Conservation (phyloP, 1,140 invertebrate species). For the Pantala flavescens region DNA sequence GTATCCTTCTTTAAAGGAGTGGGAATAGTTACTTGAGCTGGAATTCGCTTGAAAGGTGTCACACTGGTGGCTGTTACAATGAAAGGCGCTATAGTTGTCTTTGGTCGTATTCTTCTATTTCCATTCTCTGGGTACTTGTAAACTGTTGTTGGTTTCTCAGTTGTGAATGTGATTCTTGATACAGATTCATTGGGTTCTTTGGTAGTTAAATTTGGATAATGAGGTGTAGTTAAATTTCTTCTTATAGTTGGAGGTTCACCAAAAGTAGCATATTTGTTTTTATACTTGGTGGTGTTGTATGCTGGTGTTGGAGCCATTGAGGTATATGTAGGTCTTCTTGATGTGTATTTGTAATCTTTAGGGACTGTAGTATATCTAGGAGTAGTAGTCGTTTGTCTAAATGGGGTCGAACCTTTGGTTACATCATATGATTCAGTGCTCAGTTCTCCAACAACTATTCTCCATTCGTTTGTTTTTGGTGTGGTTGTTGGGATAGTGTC, state of each 20-base stretch:
- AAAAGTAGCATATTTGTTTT: not conserved
- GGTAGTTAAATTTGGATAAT: not conserved
- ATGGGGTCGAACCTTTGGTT: not conserved
- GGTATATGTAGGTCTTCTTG: not conserved
- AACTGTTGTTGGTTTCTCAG: not conserved
- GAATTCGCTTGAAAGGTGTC: not conserved
- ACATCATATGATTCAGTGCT: constrained; percentile 13
- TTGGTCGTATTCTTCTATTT: not conserved
- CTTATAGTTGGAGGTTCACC: not conserved
- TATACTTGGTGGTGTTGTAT: not conserved
- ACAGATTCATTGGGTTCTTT: not conserved
- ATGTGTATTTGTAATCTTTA: too few relatives aligned
- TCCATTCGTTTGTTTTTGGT: constrained; percentile 17
- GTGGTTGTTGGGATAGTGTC: constrained; percentile 29
- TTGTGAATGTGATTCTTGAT: not conserved
- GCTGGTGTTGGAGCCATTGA: not conserved
- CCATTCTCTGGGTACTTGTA: not conserved
- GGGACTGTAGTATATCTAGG: not conserved
- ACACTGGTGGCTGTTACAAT: not conserved
- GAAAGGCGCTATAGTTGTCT: not conserved
- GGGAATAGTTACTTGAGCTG: not conserved
- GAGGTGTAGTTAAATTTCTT: too few relatives aligned
- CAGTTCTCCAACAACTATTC: constrained; percentile 14
- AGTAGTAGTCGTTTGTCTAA: not conserved
- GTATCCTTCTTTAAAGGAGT: not conserved